These are phyloP conservation scores for Gortyna flavago DNA, from an alignment of 2,888 invertebrate genomes.

Conservation along the genomic window DNA sequence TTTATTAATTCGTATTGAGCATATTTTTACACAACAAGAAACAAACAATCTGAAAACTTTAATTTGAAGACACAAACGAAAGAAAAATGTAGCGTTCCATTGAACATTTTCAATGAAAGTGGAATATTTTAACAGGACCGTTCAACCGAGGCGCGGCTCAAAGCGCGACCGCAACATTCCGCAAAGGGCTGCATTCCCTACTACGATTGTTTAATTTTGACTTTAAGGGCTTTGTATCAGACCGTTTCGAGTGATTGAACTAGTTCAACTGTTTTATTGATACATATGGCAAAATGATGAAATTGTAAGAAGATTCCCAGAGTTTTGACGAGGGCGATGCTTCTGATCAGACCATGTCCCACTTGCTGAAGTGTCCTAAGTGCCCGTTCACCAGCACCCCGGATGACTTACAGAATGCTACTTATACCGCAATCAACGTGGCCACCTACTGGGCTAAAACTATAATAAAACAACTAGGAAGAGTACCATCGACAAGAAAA, in stretches of 20 bases:
- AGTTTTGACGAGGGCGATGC: not conserved
- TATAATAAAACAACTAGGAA: no score
- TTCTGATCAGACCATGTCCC: no score
- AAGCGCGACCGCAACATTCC: constrained; percentile 71
- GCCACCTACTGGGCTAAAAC: no score
- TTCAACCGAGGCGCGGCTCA: constrained; percentile 65
- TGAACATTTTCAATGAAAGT: constrained; percentile 48
- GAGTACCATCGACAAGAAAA: no score
- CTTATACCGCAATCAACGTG: no score
- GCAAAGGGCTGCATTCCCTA: constrained; percentile 67
- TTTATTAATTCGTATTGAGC: not conserved
- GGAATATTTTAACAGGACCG: constrained; percentile 66
- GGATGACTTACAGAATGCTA: no score
- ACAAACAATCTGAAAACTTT: not conserved
- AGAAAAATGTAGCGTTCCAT: constrained; percentile 27
- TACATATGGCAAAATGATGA: constrained; percentile 23
- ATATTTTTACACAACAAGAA: not conserved
- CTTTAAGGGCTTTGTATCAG: constrained; percentile 42
- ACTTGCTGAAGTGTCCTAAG: no score
- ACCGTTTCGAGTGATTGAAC: constrained; percentile 43
- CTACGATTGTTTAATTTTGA: constrained; percentile 67
- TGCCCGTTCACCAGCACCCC: no score
- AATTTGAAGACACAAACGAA: not conserved
- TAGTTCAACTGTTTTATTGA: constrained; percentile 33
- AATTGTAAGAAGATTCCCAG: not conserved